Conservation (phyloP, 2,888 invertebrate species). For the Polydrusus cervinus region DNA sequence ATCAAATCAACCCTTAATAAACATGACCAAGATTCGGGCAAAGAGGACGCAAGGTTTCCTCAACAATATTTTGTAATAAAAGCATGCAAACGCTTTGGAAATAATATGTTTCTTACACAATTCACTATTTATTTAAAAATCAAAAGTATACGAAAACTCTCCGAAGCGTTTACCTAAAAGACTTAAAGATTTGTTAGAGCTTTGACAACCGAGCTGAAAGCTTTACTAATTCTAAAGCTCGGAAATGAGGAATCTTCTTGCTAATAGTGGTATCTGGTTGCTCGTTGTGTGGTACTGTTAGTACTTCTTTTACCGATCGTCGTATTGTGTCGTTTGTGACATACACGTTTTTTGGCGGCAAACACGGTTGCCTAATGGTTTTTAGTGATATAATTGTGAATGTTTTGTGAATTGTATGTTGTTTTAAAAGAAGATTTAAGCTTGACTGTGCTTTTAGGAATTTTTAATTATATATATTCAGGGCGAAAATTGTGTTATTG, state of each 20-base stretch:
- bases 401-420: neutral
- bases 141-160: constrained; percentile 41
- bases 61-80: too few relatives aligned
- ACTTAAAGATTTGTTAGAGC: constrained; percentile 48
- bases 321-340: neutral
- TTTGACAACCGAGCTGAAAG: constrained; percentile 49
- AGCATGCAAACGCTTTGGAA: too few relatives aligned
- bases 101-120: too few relatives aligned
- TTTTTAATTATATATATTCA: too few relatives aligned
- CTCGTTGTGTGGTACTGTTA: constrained; percentile 51
- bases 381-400: neutral
- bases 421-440: too few relatives aligned
- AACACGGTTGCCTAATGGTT: neutral
- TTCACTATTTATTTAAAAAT: neutral
- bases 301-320: constrained; percentile 32
- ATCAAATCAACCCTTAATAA: too few relatives aligned
- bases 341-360: neutral
- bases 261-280: constrained; percentile 49
- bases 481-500: too few relatives aligned
- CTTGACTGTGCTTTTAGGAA: too few relatives aligned
- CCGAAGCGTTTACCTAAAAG: constrained; percentile 44
- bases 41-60: too few relatives aligned
- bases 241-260: constrained; percentile 50
- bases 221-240: constrained; percentile 46
- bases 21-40: too few relatives aligned